Percentiles rank a stretch among this genome's conserved stretches.
Evolutionary conservation across 2,113 vertebrate genomes (phyloP).

Genomic region (Lota lota): DNA sequence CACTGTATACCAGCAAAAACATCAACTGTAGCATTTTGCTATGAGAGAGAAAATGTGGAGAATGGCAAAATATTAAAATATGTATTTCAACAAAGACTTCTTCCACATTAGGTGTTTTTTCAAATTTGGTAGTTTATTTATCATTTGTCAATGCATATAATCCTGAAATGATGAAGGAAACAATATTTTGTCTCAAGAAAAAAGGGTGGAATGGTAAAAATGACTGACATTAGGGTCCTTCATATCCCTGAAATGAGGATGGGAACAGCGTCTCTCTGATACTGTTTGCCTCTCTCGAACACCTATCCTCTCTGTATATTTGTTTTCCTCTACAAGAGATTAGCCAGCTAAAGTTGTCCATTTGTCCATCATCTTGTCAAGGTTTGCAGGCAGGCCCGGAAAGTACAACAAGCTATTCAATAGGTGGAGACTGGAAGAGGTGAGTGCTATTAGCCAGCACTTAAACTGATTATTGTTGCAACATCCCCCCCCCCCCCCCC

Average conservation of each 20-base stretch:
- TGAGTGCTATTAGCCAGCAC: constrained; percentile 66
- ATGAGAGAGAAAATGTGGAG: too few relatives aligned
- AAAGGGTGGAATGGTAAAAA: background rate
- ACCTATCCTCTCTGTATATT: background rate
- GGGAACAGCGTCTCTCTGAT: background rate
- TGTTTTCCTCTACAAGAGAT: background rate
- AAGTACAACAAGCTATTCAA: constrained; percentile 98
- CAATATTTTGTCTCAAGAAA: too few relatives aligned
- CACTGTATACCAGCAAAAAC: too few relatives aligned
- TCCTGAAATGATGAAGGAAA: too few relatives aligned
- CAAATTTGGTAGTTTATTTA: too few relatives aligned
- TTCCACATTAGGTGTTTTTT: too few relatives aligned
- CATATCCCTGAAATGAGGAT: background rate
- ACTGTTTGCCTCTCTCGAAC: too few relatives aligned
- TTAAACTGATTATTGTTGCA: constrained; percentile 34
- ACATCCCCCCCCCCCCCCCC: too few relatives aligned
- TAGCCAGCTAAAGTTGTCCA: constrained; percentile 31
- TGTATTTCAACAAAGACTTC: too few relatives aligned
- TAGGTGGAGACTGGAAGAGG: constrained; percentile 97
- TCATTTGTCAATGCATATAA: too few relatives aligned
- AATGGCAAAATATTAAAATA: background rate
- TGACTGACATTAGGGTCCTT: background rate
- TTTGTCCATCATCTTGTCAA: constrained; percentile 57
- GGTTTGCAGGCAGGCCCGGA: constrained; percentile 96
- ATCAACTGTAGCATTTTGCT: too few relatives aligned